Evolutionary conservation across 2,888 invertebrate species (phyloP).

Genomic region (Synergus umbraculus): DNA sequence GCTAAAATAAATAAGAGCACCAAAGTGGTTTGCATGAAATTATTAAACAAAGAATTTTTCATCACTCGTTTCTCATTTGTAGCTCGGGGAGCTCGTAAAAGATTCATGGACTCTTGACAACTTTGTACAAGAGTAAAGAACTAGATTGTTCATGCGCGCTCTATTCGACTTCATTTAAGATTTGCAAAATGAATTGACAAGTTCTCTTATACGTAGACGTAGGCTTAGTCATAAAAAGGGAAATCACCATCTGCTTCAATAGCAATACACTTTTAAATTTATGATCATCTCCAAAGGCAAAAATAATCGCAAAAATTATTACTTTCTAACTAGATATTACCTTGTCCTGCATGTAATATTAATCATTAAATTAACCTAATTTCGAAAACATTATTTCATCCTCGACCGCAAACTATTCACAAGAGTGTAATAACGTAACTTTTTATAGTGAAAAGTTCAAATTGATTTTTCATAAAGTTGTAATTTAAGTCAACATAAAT

Average conservation of each 20-base stretch:
- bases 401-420: not conserved
- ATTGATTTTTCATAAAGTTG: not conserved
- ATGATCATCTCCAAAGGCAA: no score
- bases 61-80: constrained; percentile 30
- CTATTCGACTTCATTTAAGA: constrained; percentile 20
- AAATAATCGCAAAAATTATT: no score
- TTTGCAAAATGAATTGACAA: constrained; percentile 27
- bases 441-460: not conserved
- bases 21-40: constrained; percentile 25
- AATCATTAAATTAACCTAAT: not conserved
- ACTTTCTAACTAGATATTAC: no score
- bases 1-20: not conserved
- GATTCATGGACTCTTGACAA: constrained; percentile 17
- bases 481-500: no score
- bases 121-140: constrained; percentile 20
- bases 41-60: constrained; percentile 37
- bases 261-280: not conserved
- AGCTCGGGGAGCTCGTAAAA: constrained; percentile 30
- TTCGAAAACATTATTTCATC: not conserved
- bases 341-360: not conserved
- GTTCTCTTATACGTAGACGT: not conserved
- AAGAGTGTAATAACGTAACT: not conserved
- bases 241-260: not conserved
- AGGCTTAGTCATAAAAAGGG: not conserved
- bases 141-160: constrained; percentile 11